Base-by-base conservation (phyloP, 2,113 vertebrate species). In the Cinclus cinclus region DNA sequence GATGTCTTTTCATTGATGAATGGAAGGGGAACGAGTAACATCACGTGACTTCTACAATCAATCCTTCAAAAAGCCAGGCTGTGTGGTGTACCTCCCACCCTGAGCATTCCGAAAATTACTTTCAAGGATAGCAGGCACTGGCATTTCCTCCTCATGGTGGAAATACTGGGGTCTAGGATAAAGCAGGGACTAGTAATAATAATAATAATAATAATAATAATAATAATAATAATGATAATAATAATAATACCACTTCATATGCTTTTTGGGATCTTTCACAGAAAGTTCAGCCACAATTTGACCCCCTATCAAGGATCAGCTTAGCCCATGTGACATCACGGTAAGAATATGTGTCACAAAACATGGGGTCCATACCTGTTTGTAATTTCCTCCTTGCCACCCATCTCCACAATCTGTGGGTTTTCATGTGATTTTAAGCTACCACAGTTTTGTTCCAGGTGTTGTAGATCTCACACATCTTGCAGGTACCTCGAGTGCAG, bases 31-130 rank as follows among this genome's bases (percentile, higher is more conserved):
- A 53, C 24, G 56, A 56, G n/a, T 8, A 33, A 25, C 24, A 52
- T 13, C 9, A 4, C 6, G 15, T 37, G 37, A 13, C n/a, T 44
- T 70, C 83, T 22, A 15, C 17, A n/a, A 11, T 41, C 18, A 41
- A 2, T 13, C 31, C 30, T 44, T 74, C 24, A 17, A 37, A 81
- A 69, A 49, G 3, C 17, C 60, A 49, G 28, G 22, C 31, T 88
- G 21, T 1, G 1, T 11, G 7, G 31, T 60, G 39, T 23, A 19
- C 41, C 7, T 47, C 20, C 0, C 1, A 67, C 13, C 37, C 25
- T 21, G 8, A 30, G 60, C 16, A 58, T 7, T 5, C 52, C 41
- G 8, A 7, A 93, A 52, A 70, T 74, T 39, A 3, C 18, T 52
- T 27, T 22, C 11, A 56, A 10, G 50, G 15, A 3, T 24, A 10